These are phyloP conservation scores for Neosalanx taihuensis DNA, from an alignment of 2,797 vertebrate genomes.

Conservation along the genomic window DNA sequence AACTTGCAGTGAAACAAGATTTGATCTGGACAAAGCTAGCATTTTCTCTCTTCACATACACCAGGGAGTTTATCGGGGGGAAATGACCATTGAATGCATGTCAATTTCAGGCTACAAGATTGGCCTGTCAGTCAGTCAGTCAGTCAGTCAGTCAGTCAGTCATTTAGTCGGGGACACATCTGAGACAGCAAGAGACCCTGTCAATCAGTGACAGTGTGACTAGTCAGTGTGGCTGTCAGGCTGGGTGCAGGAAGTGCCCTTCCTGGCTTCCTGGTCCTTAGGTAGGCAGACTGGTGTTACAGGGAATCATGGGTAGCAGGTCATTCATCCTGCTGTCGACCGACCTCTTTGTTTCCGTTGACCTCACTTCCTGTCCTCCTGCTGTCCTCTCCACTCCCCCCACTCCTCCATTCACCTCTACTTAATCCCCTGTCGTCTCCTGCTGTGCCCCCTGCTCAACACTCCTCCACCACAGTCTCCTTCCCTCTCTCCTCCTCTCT, in stretches of 20 bases:
- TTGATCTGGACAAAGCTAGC: constrained; percentile 39
- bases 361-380: not conserved
- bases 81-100: not conserved
- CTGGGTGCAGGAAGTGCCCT: too few species aligned
- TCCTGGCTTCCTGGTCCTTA: not conserved
- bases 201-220: too few species aligned
- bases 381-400: constrained; percentile 19
- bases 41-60: constrained; percentile 25
- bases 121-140: not conserved
- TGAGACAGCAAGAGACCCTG: too few species aligned
- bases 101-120: too few species aligned
- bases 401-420: constrained; percentile 19
- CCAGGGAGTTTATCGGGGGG: not conserved
- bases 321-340: not conserved
- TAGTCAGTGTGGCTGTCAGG: too few species aligned
- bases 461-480: not conserved
- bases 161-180: not conserved
- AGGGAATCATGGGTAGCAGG: not conserved
- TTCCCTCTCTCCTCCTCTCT: constrained; percentile 3
- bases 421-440: constrained; percentile 8
- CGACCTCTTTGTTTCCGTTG: not conserved
- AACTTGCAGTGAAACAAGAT: constrained; percentile 35
- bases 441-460: not conserved
- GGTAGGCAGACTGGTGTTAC: too few species aligned
- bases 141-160: not conserved